Evolutionary conservation across 2,797 vertebrate species (phyloP).

Genomic region (Schizothorax lantsangensis): DNA sequence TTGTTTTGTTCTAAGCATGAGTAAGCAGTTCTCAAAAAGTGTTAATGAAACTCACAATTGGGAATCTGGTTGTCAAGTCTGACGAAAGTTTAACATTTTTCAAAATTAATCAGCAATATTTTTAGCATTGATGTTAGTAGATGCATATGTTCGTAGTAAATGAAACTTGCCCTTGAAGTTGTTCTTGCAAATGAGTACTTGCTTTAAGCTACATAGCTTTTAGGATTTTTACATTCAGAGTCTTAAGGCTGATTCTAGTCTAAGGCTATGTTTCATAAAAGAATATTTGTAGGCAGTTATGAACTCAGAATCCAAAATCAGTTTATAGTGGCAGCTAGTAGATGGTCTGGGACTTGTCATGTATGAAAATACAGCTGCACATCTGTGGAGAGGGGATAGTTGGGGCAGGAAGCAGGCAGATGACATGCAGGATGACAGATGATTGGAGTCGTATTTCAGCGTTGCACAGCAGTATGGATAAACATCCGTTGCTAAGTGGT

Average conservation of each 20-base stretch:
- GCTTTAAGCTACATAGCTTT: too few species aligned
- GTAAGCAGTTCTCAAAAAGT: too few species aligned
- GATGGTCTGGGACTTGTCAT: slow-evolving; percentile 9
- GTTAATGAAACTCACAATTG: too few species aligned
- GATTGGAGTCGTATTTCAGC: slow-evolving; percentile 43
- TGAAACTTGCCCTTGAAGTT: background rate
- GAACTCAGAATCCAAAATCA: background rate
- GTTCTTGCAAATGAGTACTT: too few species aligned
- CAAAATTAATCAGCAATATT: background rate
- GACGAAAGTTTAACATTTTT: too few species aligned
- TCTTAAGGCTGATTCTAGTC: background rate
- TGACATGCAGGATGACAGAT: slow-evolving; percentile 31
- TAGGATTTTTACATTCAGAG: too few species aligned
- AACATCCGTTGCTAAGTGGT: slow-evolving; percentile 50
- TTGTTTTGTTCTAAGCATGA: background rate
- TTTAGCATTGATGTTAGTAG: background rate
- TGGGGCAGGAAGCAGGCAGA: slow-evolving; percentile 24
- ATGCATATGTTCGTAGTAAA: background rate
- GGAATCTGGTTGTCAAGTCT: too few species aligned
- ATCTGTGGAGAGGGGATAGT: slow-evolving; percentile 7
- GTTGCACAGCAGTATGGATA: slow-evolving; percentile 23
- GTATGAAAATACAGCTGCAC: slow-evolving; percentile 32
- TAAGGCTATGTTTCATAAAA: background rate
- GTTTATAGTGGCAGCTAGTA: background rate
- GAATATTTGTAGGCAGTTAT: background rate